Evolutionary conservation across 2,113 vertebrate species (phyloP).

Genomic region (Hemiprocne comata): DNA sequence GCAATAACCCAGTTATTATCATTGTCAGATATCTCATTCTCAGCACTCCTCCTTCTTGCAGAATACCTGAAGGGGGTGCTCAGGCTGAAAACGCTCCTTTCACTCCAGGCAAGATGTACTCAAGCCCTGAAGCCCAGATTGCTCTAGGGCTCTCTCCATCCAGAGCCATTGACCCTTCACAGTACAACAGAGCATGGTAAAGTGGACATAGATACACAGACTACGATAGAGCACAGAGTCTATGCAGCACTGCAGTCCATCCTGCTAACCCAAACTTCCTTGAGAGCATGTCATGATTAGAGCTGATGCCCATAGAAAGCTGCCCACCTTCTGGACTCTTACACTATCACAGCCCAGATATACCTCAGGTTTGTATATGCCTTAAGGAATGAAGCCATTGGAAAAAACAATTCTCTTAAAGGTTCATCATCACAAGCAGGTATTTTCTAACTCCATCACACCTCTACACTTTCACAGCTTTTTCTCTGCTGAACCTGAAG

Average conservation of each 20-base stretch:
- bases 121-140: neutral
- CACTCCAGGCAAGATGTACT: neutral
- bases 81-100: neutral
- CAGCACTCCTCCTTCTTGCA: neutral
- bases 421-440: neutral
- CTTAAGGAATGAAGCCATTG: neutral
- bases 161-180: neutral
- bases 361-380: fast-evolving
- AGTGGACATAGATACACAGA: fast-evolving
- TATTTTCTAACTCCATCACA: neutral
- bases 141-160: neutral
- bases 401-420: neutral
- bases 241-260: neutral
- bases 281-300: neutral
- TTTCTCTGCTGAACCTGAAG: neutral
- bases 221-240: neutral
- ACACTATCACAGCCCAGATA: neutral
- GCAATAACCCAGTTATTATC: neutral
- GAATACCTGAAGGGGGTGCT: neutral
- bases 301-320: neutral
- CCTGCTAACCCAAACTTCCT: neutral
- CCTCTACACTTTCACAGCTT: neutral
- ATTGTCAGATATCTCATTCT: neutral
- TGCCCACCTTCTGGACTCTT: neutral
- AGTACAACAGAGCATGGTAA: neutral